phyloP scores from a whole-genome alignment of 2,113 vertebrate species.

The Phoenicopterus ruber region DNA sequence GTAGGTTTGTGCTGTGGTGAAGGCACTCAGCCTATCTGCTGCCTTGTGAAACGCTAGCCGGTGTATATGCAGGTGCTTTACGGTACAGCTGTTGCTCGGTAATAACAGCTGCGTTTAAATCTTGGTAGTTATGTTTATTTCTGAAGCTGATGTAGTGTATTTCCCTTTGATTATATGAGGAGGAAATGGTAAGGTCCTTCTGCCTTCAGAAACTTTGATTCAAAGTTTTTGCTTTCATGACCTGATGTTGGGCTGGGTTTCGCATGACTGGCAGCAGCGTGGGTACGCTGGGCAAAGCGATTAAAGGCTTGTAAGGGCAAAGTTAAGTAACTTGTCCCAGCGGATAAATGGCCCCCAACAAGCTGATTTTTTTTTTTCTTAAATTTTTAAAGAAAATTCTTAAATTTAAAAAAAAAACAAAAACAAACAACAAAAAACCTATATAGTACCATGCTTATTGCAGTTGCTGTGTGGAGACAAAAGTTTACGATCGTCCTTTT shows the following conservation, averaged over 20 bases:
- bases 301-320: not conserved
- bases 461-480: not conserved
- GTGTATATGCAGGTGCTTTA: not conserved
- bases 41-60: rapidly evolving
- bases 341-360: not conserved
- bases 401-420: too few species aligned
- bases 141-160: not conserved
- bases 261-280: rapidly evolving
- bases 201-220: not conserved
- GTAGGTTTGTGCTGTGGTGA: not conserved
- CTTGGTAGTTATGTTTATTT: not conserved
- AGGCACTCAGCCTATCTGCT: rapidly evolving
- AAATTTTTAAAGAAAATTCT: too few species aligned
- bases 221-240: not conserved
- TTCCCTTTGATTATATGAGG: not conserved
- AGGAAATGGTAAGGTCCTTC: not conserved
- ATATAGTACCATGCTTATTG: not conserved
- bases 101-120: not conserved
- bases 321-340: not conserved
- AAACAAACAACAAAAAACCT: too few species aligned
- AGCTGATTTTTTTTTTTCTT: too few species aligned
- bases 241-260: rapidly evolving
- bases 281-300: rapidly evolving
- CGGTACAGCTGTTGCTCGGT: not conserved
- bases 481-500: not conserved